Evolutionary conservation across 2,888 invertebrate genomes (phyloP).

Genomic region (Meganola albula): DNA sequence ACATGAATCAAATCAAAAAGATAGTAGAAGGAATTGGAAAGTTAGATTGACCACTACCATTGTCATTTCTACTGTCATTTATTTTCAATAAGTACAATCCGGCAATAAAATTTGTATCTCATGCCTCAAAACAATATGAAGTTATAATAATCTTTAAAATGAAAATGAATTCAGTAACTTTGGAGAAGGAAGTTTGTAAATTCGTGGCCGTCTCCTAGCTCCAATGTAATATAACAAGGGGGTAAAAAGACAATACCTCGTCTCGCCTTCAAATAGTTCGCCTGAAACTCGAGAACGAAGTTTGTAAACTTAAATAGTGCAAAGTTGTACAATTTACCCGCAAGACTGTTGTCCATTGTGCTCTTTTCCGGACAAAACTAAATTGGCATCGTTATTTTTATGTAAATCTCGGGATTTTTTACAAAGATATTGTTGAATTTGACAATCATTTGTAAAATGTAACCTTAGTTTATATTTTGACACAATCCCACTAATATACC

Average conservation of each 20-base stretch:
- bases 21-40: no score
- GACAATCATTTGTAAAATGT: no score
- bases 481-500: no score
- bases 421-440: no score
- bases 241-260: constrained; percentile 41
- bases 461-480: no score
- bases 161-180: constrained; percentile 33
- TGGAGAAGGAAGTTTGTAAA: constrained; percentile 31
- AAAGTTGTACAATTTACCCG: constrained; percentile 58
- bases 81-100: no score
- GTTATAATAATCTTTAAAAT: no score
- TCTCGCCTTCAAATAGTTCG: constrained; percentile 40
- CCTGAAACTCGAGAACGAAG: constrained; percentile 37
- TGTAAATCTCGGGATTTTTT: constrained; percentile 38
- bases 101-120: no score
- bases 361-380: constrained; percentile 36
- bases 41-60: no score
- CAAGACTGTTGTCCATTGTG: constrained; percentile 46
- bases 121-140: no score
- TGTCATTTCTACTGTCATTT: no score
- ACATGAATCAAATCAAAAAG: no score
- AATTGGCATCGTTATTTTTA: constrained; percentile 30
- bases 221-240: constrained; percentile 33
- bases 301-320: constrained; percentile 59
- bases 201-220: constrained; percentile 21